These are phyloP conservation scores for Sceliomorpha sp. DNA, from an alignment of 2,888 invertebrate species.

Conservation along the genomic window DNA sequence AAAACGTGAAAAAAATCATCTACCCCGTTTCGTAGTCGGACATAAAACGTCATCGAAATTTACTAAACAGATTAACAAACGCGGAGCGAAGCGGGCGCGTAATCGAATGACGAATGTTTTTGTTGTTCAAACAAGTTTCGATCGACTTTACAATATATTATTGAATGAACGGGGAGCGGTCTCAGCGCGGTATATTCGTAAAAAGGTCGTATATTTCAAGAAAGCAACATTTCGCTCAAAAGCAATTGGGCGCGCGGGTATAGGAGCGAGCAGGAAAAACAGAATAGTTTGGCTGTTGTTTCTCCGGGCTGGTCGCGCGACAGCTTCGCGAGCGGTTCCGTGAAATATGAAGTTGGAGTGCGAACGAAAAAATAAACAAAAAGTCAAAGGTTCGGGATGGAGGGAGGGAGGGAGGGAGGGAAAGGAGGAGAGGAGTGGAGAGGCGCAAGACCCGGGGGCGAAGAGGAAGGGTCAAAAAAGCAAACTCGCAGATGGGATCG, in stretches of 20 bases:
- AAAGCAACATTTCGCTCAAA: constrained; percentile 52
- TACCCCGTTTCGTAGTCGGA: no score
- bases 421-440: not conserved
- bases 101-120: constrained; percentile 53
- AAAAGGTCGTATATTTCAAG: constrained; percentile 52
- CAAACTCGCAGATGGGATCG: constrained; percentile 39
- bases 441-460: not conserved
- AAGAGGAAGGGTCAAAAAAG: not conserved
- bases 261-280: constrained; percentile 40
- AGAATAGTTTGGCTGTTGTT: constrained; percentile 52
- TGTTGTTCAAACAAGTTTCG: constrained; percentile 52
- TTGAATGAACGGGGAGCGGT: constrained; percentile 44
- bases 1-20: no score
- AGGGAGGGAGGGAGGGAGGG: no score
- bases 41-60: constrained; percentile 51
- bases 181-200: constrained; percentile 41
- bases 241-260: constrained; percentile 44
- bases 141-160: constrained; percentile 51
- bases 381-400: no score
- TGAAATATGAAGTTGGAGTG: constrained; percentile 49
- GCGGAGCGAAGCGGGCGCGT: constrained; percentile 44
- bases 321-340: constrained; percentile 32
- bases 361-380: constrained; percentile 16
- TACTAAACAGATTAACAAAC: constrained; percentile 51
- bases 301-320: constrained; percentile 36